phyloP scores from a whole-genome alignment of 1,140 invertebrate species.

The Drosophila funebris region DNA sequence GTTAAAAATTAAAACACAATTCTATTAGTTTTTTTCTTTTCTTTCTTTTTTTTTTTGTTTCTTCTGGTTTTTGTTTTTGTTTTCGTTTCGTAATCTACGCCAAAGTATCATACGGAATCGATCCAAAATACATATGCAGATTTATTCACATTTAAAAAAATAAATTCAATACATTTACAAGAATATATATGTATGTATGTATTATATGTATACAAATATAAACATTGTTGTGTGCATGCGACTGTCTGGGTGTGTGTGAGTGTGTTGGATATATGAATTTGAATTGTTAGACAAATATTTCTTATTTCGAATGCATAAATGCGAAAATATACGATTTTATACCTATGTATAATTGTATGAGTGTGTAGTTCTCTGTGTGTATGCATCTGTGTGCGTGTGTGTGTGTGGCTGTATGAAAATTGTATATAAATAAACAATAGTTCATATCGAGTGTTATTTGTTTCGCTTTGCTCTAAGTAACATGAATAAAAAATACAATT shows the following conservation, averaged over 20 bases:
- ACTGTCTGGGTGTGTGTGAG: constrained; percentile 23
- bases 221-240: constrained; percentile 7
- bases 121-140: constrained; percentile 69
- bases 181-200: constrained; percentile 59
- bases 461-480: constrained; percentile 39
- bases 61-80: constrained; percentile 11
- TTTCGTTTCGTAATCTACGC: constrained; percentile 39
- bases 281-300: constrained; percentile 43
- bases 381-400: constrained; percentile 10
- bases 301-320: constrained; percentile 71
- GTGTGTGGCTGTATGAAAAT: constrained; percentile 4
- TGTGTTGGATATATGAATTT: constrained; percentile 33
- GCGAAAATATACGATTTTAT: constrained; percentile 64
- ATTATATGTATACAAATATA: constrained; percentile 47
- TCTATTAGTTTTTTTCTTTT: constrained; percentile 35
- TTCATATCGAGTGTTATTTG: constrained; percentile 36
- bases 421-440: constrained; percentile 49
- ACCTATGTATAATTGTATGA: constrained; percentile 3
- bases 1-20: constrained; percentile 28
- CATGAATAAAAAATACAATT: constrained; percentile 78
- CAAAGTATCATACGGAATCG: constrained; percentile 57
- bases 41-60: constrained; percentile 28
- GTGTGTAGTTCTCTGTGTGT: constrained; percentile 13
- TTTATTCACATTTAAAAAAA: constrained; percentile 73
- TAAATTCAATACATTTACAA: constrained; percentile 72